Base-by-base conservation (phyloP, 2,113 vertebrate species). In the Nannobrachium achirus region DNA sequence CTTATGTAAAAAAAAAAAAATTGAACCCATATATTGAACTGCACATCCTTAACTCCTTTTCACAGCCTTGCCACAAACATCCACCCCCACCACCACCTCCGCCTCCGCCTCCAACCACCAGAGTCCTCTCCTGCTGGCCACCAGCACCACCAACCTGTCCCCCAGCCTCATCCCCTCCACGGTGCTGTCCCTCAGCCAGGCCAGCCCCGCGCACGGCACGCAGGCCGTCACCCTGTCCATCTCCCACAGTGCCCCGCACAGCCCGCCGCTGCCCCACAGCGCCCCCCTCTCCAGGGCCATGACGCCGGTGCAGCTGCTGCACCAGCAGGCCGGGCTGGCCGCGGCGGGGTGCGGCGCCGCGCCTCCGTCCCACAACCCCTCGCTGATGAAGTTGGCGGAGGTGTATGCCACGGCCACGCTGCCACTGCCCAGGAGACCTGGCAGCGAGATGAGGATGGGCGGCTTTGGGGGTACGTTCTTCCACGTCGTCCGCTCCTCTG, bases 381-480 rank as follows among this genome's bases (percentile, higher is more conserved):
- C 86, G 80, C 66, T 91, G 63, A 64, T 88, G 79, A 93, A 83
- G 74, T 50, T 70, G 9, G 38, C 77, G 0, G 93, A 95, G 3
- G 72, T 92, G 67, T 92, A 84, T 6, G 76, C 84, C 11, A 94
- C 93, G 10, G 89, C 93, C 6, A 95, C 94, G 0, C 88, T 95
- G 55, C 94, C 94, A 0, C 84, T 94, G 75, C 94, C 93, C 0
- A 90, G 88, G 73, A 92, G 92, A 76, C 92, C 93, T 4, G 85
- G 79, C 49, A 90, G 81, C 16, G 94, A 95, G 44, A 80, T 90
- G 16, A 87, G 89, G 33, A 73, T 87, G 49, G 91, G 89, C 0
- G 92, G 91, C 45, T 92, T 93, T 14, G 77, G 92, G 58, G 93
- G 93, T 94, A 67, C 63, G 38, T 42, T 39, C 0, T 33, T 33